Evolutionary conservation across 1,140 invertebrate genomes (phyloP).

Genomic region (Gonatopus flavifemur): DNA sequence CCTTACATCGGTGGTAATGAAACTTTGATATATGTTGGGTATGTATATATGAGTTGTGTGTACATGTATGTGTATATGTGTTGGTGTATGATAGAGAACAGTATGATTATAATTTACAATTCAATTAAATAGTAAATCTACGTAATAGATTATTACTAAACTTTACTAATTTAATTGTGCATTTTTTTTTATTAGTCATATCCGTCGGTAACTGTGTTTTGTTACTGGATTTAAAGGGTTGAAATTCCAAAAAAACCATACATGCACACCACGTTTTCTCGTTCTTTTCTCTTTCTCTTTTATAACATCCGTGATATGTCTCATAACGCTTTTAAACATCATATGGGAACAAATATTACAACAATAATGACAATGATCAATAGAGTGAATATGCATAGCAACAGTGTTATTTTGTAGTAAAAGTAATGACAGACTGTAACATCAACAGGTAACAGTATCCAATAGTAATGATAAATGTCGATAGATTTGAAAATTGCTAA

Average conservation of each 20-base stretch:
- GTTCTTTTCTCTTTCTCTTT: conserved; percentile 17
- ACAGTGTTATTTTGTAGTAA: conserved; percentile 26
- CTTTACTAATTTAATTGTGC: conserved; percentile 30
- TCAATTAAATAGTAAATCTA: conserved; percentile 29
- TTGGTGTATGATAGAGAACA: no score
- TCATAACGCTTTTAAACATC: conserved; percentile 32
- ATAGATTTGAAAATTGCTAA: conserved; percentile 11
- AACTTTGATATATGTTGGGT: conserved; percentile 23
- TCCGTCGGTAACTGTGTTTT: conserved; percentile 26
- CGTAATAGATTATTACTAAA: conserved; percentile 26
- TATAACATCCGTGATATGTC: conserved; percentile 32
- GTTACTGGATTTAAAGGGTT: conserved; percentile 15
- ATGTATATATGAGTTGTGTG: no score
- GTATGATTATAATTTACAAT: conserved; percentile 28
- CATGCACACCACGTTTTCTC: conserved; percentile 20
- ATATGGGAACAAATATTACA: conserved; percentile 27
- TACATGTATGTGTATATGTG: no score
- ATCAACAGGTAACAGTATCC: conserved; percentile 25
- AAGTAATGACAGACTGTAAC: conserved; percentile 28
- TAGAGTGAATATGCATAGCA: no score
- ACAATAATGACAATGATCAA: conserved; percentile 21
- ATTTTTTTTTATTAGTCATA: conserved; percentile 18
- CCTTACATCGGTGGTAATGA: conserved; percentile 18
- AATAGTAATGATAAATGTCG: conserved; percentile 19
- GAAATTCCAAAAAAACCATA: conserved; percentile 27